Evolutionary conservation across 2,113 vertebrate species (phyloP).

Genomic region (Ceuthmochares aereus): DNA sequence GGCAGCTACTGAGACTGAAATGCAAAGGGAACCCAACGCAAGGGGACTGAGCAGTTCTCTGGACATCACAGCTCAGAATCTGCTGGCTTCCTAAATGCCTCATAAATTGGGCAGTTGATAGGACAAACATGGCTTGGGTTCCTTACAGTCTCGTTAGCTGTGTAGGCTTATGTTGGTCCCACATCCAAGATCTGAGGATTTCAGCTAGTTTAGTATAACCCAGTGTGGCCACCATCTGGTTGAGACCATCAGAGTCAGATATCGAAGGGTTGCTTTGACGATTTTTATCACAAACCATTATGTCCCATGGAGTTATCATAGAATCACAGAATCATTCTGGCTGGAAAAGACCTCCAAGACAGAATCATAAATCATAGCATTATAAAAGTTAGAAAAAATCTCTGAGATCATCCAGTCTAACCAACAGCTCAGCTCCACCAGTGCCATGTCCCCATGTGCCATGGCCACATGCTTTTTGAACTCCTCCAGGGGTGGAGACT

Average conservation of each 20-base stretch:
- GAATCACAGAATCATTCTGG: too few relatives aligned
- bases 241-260: background rate
- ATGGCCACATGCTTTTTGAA: too few relatives aligned
- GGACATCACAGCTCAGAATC: background rate
- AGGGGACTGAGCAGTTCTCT: rapidly evolving
- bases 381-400: too few relatives aligned
- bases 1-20: rapidly evolving
- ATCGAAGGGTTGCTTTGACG: rapidly evolving
- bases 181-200: rapidly evolving
- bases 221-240: background rate
- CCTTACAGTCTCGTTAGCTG: rapidly evolving
- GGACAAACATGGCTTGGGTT: rapidly evolving
- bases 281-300: background rate
- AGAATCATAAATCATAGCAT: too few relatives aligned
- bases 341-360: too few relatives aligned
- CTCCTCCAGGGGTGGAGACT: too few relatives aligned
- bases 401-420: too few relatives aligned
- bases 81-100: background rate
- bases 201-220: background rate
- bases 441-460: too few relatives aligned
- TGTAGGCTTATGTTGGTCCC: rapidly evolving
- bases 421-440: too few relatives aligned
- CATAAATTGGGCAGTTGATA: background rate
- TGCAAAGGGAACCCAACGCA: rapidly evolving
- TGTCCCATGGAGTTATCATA: background rate